phyloP scores from a whole-genome alignment of 2,797 vertebrate species.

The Salarias fasciatus region DNA sequence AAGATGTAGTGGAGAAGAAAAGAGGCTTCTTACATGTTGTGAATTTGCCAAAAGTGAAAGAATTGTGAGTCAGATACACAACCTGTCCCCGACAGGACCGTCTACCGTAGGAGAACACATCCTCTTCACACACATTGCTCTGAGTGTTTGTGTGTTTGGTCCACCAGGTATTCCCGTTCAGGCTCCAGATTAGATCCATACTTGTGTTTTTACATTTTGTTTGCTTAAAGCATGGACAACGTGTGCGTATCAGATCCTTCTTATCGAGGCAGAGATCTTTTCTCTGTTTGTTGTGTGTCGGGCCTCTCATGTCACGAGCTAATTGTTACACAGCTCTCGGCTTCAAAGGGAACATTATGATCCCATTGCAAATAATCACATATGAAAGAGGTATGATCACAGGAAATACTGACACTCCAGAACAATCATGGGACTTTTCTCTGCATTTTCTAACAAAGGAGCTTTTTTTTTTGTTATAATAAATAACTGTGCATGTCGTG shows the following conservation, averaged over 20 bases:
- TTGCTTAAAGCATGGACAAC: background rate
- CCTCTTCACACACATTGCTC: slow-evolving; percentile 7
- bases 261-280: slow-evolving; percentile 1
- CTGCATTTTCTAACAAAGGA: too few relatives aligned
- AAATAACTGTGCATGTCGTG: too few relatives aligned
- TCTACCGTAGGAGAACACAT: slow-evolving; percentile 19
- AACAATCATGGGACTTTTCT: too few relatives aligned
- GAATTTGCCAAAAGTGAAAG: slow-evolving; percentile 5
- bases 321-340: background rate
- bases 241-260: slow-evolving; percentile 16
- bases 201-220: background rate
- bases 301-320: background rate
- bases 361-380: background rate
- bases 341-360: background rate
- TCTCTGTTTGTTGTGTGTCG: background rate
- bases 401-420: too few relatives aligned
- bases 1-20: slow-evolving; percentile 1
- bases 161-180: background rate
- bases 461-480: too few relatives aligned
- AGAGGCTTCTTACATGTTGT: too few relatives aligned
- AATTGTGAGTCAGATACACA: slow-evolving; percentile 26
- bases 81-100: slow-evolving; percentile 17
- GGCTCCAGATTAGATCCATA: background rate
- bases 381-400: too few relatives aligned
- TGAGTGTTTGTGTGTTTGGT: slow-evolving; percentile 8